These are phyloP conservation scores for Acleris literana DNA, from an alignment of 2,888 invertebrate genomes.

Conservation along the genomic window DNA sequence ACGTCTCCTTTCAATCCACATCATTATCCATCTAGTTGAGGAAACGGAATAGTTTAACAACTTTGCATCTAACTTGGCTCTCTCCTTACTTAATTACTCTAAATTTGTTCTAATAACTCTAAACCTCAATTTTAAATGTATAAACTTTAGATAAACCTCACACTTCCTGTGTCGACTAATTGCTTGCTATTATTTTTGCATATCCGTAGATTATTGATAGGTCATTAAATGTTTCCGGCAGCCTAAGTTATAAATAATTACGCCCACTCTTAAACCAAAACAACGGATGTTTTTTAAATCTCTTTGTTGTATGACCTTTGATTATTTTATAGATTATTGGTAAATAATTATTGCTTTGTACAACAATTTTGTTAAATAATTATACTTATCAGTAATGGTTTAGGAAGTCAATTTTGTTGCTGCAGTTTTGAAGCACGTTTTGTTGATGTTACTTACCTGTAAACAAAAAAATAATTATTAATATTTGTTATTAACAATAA, in stretches of 20 bases:
- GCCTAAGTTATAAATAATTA: slow-evolving; percentile 14
- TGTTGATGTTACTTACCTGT: slow-evolving; percentile 31
- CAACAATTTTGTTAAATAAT: background rate
- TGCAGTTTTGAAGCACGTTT: background rate
- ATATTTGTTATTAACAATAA: background rate
- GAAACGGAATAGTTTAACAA: no score
- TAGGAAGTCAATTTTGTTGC: background rate
- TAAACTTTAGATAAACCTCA: background rate
- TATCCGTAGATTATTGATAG: background rate
- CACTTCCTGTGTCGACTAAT: background rate
- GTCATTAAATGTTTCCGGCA: slow-evolving; percentile 27
- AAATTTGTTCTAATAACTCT: no score
- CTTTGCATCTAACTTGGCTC: no score
- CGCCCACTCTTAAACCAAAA: background rate
- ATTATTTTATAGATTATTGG: background rate
- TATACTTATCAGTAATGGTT: background rate
- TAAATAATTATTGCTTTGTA: background rate
- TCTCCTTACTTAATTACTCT: no score
- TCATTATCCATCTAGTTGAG: no score
- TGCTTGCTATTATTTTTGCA: slow-evolving; percentile 7
- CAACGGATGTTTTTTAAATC: background rate
- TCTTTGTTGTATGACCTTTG: slow-evolving; percentile 12
- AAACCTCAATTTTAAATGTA: no score
- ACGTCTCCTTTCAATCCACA: no score
- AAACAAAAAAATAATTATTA: slow-evolving; percentile 15